phyloP scores from a whole-genome alignment of 2,113 vertebrate species.

The Gopherus evgoodei region DNA sequence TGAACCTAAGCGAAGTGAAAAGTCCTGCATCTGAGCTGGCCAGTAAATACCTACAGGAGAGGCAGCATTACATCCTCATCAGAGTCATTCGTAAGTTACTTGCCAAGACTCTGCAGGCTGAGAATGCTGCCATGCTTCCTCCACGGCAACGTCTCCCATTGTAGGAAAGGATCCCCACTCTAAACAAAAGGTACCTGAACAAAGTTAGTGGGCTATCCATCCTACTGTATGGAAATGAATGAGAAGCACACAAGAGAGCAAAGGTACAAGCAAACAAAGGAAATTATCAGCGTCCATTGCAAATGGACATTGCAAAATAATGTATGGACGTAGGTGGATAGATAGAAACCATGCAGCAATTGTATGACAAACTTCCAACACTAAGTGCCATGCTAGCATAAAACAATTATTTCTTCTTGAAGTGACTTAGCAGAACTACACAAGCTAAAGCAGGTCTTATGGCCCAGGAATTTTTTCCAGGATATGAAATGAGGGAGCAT shows the following conservation, averaged over 20 bases:
- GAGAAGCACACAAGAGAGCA: neutral
- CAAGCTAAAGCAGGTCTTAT: neutral
- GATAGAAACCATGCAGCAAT: neutral
- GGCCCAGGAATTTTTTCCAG: neutral
- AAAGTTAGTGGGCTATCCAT: neutral
- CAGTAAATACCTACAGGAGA: conserved; percentile 39
- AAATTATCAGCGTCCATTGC: neutral
- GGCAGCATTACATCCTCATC: conserved; percentile 55
- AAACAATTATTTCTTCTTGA: neutral
- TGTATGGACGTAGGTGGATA: neutral
- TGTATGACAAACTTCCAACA: neutral
- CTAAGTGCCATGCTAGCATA: neutral
- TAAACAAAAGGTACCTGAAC: neutral
- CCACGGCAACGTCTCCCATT: neutral
- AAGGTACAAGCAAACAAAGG: neutral
- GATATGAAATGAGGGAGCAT: neutral
- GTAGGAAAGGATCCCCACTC: neutral
- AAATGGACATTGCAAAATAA: neutral
- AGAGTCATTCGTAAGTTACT: conserved; percentile 51
- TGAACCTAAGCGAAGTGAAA: conserved; percentile 50
- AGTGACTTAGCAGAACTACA: neutral
- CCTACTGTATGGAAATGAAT: neutral
- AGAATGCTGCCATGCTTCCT: neutral
- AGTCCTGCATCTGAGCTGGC: neutral
- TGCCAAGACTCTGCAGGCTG: neutral